Evolutionary conservation across 2,888 invertebrate species (phyloP).

Genomic region (Synergus gifuensis): DNA sequence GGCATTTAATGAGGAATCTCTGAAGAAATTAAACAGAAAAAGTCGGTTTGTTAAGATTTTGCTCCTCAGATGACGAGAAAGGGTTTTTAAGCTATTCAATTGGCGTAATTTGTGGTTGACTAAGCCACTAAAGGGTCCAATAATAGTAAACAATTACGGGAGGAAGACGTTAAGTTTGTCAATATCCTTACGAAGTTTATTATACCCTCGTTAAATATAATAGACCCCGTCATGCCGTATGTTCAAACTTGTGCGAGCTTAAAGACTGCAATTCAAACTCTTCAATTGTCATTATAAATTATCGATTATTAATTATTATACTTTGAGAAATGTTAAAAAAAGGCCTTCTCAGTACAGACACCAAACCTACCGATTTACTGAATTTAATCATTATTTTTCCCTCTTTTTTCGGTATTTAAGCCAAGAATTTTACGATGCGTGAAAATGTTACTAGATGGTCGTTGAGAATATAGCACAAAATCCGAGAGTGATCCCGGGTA

Average conservation of each 20-base stretch:
- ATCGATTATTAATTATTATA: neutral
- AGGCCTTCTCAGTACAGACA: too few species aligned
- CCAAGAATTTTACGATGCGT: neutral
- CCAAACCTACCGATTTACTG: neutral
- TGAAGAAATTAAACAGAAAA: too few species aligned
- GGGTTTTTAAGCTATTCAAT: neutral
- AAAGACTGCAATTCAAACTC: too few species aligned
- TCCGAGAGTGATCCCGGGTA: slow-evolving; percentile 49
- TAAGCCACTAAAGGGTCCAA: neutral
- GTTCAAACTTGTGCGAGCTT: too few species aligned
- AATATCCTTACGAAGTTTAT: neutral
- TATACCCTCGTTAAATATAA: neutral
- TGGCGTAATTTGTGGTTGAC: neutral
- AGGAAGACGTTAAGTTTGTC: neutral
- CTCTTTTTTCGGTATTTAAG: neutral
- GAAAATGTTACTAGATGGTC: slow-evolving; percentile 23
- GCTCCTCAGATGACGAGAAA: too few species aligned
- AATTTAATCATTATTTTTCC: neutral
- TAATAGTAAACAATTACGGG: neutral
- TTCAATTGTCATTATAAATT: neutral
- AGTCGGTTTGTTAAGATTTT: too few species aligned
- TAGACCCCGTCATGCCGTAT: too few species aligned
- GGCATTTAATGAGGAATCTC: too few species aligned
- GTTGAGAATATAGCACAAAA: slow-evolving; percentile 27
- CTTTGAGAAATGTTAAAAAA: neutral